Conservation (phyloP, 1,140 invertebrate species). For the Zaprionus inermis region DNA sequence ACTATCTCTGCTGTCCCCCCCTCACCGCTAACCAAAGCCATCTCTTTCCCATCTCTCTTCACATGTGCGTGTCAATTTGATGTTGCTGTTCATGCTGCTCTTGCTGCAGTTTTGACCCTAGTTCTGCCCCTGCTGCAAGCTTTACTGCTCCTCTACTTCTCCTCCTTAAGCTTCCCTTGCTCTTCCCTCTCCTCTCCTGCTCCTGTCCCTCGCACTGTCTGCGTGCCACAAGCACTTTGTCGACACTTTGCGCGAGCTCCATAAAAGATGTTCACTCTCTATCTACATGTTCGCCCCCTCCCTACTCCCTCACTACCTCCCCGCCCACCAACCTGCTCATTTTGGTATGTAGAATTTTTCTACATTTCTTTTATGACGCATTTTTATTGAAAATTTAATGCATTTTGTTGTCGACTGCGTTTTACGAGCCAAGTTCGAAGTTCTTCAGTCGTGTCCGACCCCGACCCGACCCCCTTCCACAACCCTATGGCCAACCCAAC, state of each 20-base stretch:
- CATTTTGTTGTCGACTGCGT: conserved; percentile 65
- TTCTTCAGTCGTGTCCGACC: conserved; percentile 23
- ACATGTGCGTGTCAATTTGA: conserved; percentile 66
- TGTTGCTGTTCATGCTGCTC: conserved; percentile 29
- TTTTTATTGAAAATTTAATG: conserved; percentile 79
- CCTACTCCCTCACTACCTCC: conserved; percentile 6
- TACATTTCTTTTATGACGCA: conserved; percentile 72
- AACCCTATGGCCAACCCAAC: not conserved
- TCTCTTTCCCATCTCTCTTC: not conserved
- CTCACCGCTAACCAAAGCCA: not conserved
- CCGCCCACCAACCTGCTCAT: not conserved
- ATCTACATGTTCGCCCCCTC: conserved; percentile 5
- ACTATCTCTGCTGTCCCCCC: not conserved
- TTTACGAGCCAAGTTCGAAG: conserved; percentile 49
- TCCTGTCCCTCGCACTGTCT: too few species aligned
- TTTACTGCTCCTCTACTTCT: not conserved
- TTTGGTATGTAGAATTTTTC: conserved; percentile 47
- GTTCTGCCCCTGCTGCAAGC: conserved; percentile 20
- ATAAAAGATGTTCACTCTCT: conserved; percentile 61
- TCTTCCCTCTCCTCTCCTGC: not conserved
- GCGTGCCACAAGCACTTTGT: conserved; percentile 60
- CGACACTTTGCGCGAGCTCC: conserved; percentile 58
- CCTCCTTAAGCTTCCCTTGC: not conserved
- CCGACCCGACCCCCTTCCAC: not conserved
- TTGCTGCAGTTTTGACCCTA: conserved; percentile 39